These are phyloP conservation scores for Halyomorpha halys DNA, from an alignment of 1,140 invertebrate genomes.

Conservation along the genomic window DNA sequence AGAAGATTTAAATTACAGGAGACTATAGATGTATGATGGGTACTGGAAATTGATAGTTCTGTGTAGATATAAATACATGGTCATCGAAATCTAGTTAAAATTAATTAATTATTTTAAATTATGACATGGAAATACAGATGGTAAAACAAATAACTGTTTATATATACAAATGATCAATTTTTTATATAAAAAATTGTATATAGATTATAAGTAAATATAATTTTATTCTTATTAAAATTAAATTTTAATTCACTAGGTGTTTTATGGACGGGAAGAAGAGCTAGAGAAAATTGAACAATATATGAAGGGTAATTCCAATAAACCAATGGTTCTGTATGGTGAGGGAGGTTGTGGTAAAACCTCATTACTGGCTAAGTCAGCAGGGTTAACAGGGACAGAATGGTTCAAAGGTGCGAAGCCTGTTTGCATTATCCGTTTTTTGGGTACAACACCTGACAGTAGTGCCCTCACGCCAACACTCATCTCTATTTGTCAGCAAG, in stretches of 20 bases:
- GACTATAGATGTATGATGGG: too few relatives aligned
- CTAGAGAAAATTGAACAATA: slow-evolving; percentile 72
- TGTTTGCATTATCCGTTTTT: slow-evolving; percentile 80
- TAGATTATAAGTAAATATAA: background rate
- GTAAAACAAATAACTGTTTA: too few relatives aligned
- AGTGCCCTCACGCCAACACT: slow-evolving; percentile 87
- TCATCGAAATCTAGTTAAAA: too few relatives aligned
- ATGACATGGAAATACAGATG: too few relatives aligned
- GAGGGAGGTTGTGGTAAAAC: slow-evolving; percentile 97
- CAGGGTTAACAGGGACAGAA: slow-evolving; percentile 47
- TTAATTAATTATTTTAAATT: too few relatives aligned
- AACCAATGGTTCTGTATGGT: slow-evolving; percentile 88
- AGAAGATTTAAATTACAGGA: too few relatives aligned
- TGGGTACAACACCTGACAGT: slow-evolving; percentile 94
- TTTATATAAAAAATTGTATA: background rate
- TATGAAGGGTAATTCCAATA: slow-evolving; percentile 72
- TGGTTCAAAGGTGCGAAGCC: slow-evolving; percentile 69
- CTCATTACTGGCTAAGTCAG: slow-evolving; percentile 85
- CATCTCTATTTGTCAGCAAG: slow-evolving; percentile 90
- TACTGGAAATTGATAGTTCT: too few relatives aligned
- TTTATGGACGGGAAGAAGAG: slow-evolving; percentile 85
- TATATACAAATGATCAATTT: too few relatives aligned
- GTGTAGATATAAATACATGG: too few relatives aligned
- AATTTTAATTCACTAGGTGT: slow-evolving; percentile 48
- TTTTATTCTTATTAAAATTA: background rate